Evolutionary conservation across 2,888 invertebrate genomes (phyloP), one percentile per base, ranked within the genome.

Genomic region (Meiosimyza platycephala): DNA sequence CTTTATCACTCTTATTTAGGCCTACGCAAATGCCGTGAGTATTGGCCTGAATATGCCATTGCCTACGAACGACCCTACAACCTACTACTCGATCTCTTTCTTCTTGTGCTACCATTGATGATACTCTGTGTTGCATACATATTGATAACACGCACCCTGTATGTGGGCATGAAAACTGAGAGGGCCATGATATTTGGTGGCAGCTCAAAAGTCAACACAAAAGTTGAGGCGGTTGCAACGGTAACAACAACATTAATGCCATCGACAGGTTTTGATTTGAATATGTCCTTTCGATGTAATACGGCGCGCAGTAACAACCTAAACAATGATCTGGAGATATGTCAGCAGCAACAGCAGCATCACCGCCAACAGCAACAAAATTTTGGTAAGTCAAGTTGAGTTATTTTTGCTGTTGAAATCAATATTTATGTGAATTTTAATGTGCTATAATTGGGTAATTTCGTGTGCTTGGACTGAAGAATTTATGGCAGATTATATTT

Each of bases 51-150:
- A 57, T 83, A 87, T 60, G 87, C 88, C 55, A 87, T 89, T 63
- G 82, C 82, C 57, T 85, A 85, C 71, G 95, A 95, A 74, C 88
- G n/a, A 74, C 89, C 89, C 7, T 93, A 91, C 85, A 92, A 90
- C 78, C 85, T 92, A 55, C 88, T 91, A 75, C 85, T 93, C 78
- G 92, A 92, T 79, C 86, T 90, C 0, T 87, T 92, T 50, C 87
- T 94, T 47, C 88, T 94, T 18, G 89, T 93, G 0, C 84, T 93
- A 74, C 93, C 93, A 0, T 84, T 93, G 55, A 80, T 91, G 55
- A 89, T 92, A 60, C 89, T 94, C 85, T 89, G 89, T 22, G 88
- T 90, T 22, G 91, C 92, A n/a, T 93, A 93, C 79, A 89, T 90
- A 16, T 85, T 91, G 54, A 91, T 91, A 71, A 86, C 85, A 11